phyloP scores from a whole-genome alignment of 2,113 vertebrate species.

The Tetrao urogallus region DNA sequence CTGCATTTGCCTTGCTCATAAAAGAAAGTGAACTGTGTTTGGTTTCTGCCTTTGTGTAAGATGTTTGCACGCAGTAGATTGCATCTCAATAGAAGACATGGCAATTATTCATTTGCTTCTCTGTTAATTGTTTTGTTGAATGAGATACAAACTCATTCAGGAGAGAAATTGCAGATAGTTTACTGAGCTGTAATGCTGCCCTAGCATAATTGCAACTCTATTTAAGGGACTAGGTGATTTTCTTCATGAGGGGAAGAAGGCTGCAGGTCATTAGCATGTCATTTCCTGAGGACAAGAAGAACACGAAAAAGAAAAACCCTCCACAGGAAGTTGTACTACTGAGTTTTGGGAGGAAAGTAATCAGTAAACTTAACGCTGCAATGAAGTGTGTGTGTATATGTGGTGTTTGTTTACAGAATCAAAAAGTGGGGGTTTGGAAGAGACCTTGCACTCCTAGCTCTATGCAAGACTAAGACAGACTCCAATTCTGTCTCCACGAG shows the following conservation, averaged over 20 bases:
- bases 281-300: conserved; percentile 18
- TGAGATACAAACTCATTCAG: conserved; percentile 54
- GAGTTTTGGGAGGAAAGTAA: not conserved
- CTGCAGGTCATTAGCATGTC: conserved; percentile 59
- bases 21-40: no score
- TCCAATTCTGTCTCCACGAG: no score
- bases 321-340: not conserved
- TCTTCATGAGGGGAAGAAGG: conserved; percentile 43
- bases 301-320: not conserved
- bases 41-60: no score
- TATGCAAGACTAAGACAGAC: no score
- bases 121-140: conserved; percentile 21
- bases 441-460: no score
- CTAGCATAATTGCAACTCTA: conserved; percentile 33
- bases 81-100: not conserved
- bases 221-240: conserved; percentile 45
- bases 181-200: conserved; percentile 61
- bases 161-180: conserved; percentile 63
- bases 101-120: conserved; percentile 54
- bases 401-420: no score
- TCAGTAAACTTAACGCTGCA: no score
- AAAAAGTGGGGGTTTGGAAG: no score
- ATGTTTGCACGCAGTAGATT: no score
- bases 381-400: no score
- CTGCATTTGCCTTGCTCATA: no score